These are phyloP conservation scores for Psilanteris sp. DNA, from an alignment of 1,140 invertebrate genomes.

Conservation along the genomic window DNA sequence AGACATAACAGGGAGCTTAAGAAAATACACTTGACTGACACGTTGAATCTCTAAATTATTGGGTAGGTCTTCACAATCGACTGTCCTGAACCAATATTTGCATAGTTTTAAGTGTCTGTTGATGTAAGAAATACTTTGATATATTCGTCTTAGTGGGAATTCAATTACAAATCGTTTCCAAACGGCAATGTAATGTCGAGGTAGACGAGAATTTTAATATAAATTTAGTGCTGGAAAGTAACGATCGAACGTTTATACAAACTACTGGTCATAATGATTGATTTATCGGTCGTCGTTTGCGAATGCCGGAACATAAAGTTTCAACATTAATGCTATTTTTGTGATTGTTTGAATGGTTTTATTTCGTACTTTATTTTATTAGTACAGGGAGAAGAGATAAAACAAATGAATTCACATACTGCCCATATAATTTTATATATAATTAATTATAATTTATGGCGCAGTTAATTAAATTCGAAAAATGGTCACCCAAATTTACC, in stretches of 20 bases:
- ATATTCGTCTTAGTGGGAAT: constrained; percentile 23
- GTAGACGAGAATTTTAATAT: constrained; percentile 9
- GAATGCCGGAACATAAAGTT: constrained; percentile 15
- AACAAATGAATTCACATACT: background rate
- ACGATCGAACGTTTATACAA: constrained; percentile 28
- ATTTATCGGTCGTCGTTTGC: constrained; percentile 26
- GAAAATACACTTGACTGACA: constrained; percentile 37
- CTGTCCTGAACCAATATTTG: constrained; percentile 22
- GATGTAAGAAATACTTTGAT: constrained; percentile 16
- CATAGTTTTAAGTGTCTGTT: constrained; percentile 21
- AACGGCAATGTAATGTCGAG: background rate
- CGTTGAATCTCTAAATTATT: constrained; percentile 33
- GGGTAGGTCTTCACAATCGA: constrained; percentile 22
- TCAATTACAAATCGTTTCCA: constrained; percentile 12
- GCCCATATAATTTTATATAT: background rate
- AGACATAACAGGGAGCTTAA: constrained; percentile 35
- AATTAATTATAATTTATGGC: constrained; percentile 3
- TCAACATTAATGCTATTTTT: constrained; percentile 24
- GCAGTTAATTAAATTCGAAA: background rate
- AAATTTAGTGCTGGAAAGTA: constrained; percentile 24
- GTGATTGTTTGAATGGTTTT: constrained; percentile 10
- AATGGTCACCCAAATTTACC: constrained; percentile 1
- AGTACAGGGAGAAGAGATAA: constrained; percentile 2
- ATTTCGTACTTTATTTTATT: constrained; percentile 17
- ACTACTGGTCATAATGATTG: constrained; percentile 32